Evolutionary conservation across 2,888 invertebrate genomes (phyloP).

Genomic region (Xanthorhoe designata): DNA sequence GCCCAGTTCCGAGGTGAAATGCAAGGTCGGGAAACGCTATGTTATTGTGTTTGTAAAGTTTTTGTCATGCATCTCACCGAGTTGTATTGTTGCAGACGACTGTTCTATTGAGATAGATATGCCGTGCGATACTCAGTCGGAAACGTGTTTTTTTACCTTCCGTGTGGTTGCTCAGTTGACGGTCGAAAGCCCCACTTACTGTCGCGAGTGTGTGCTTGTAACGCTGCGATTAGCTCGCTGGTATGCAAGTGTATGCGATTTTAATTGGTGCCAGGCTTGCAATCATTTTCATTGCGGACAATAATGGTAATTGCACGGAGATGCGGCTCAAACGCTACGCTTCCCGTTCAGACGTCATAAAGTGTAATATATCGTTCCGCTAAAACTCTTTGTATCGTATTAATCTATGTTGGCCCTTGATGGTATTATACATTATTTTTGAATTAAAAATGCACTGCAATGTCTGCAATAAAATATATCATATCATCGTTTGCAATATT

Average conservation of each 20-base stretch:
- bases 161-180: conserved; percentile 62
- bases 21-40: conserved; percentile 72
- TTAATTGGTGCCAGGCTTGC: conserved; percentile 51
- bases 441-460: background rate
- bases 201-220: conserved; percentile 65
- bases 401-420: background rate
- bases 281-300: conserved; percentile 51
- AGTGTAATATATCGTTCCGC: conserved; percentile 30
- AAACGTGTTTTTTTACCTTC: conserved; percentile 62
- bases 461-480: background rate
- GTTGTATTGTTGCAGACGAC: conserved; percentile 70
- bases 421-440: background rate
- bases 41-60: conserved; percentile 74
- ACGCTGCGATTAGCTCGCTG: conserved; percentile 56
- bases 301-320: conserved; percentile 44
- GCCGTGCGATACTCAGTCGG: conserved; percentile 75
- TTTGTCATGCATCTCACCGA: conserved; percentile 77
- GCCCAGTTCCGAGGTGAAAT: conserved; percentile 75
- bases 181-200: conserved; percentile 69
- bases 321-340: conserved; percentile 41
- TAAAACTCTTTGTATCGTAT: conserved; percentile 16
- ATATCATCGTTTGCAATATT: too few relatives aligned
- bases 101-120: conserved; percentile 76
- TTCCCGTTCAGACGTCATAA: conserved; percentile 36
- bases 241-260: conserved; percentile 53